Conservation (phyloP, 1,140 invertebrate species). For the Papilio polyxenes region DNA sequence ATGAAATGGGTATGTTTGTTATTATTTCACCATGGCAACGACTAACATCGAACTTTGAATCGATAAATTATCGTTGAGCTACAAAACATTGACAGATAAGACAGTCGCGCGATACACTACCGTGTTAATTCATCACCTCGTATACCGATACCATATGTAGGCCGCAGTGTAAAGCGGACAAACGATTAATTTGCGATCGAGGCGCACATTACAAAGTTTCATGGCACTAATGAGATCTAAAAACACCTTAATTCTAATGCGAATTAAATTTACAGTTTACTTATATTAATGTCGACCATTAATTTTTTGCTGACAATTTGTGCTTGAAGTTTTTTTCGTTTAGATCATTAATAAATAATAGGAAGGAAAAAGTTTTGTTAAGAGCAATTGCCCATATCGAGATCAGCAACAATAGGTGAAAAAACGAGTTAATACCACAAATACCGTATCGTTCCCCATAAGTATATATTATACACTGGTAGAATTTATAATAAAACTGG, state of each 20-base stretch:
- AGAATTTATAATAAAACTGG: background rate
- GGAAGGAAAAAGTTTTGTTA: background rate
- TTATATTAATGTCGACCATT: background rate
- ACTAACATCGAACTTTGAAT: slow-evolving; percentile 5
- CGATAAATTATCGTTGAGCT: slow-evolving; percentile 39
- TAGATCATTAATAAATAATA: background rate
- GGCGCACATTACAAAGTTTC: slow-evolving; percentile 5
- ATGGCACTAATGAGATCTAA: background rate
- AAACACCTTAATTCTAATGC: background rate
- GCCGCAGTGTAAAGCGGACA: slow-evolving; percentile 29
- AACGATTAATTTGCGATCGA: slow-evolving; percentile 35
- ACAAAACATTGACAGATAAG: slow-evolving; percentile 42
- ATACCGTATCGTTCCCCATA: background rate
- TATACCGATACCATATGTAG: slow-evolving; percentile 51
- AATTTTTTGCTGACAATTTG: background rate
- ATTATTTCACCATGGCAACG: slow-evolving; percentile 7
- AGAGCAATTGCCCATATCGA: background rate
- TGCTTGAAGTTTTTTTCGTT: background rate
- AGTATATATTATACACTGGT: background rate
- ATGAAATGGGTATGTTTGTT: background rate
- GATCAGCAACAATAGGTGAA: background rate
- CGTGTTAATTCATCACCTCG: slow-evolving; percentile 53
- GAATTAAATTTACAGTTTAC: background rate
- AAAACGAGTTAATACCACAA: background rate
- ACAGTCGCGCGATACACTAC: slow-evolving; percentile 46